Evolutionary conservation across 2,797 vertebrate genomes (phyloP), one percentile per base, ranked within the genome.

Genomic region (Ambastaia sidthimunki): DNA sequence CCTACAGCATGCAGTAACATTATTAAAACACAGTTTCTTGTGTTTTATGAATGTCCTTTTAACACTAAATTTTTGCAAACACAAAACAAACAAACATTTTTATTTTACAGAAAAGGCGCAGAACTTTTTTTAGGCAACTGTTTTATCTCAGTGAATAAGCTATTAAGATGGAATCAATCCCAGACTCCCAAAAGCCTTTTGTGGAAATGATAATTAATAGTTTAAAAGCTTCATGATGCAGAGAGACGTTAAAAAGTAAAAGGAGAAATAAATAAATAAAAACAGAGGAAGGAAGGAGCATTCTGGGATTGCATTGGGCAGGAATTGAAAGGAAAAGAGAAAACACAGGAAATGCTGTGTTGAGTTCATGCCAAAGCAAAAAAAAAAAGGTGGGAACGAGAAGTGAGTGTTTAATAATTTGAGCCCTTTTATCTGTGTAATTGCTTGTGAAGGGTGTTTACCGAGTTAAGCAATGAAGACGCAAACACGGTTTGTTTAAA

Each of bases 131-230:
- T n/a, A 34, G 54, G 31, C 5, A 0, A 71, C 59, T 37, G 62
- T 52, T 91, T 89, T 90, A 89, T 90, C 85, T 88, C 79, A 86
- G 88, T 89, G 91, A 94, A 93, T 87, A 92, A 87, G 83, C 87
- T 89, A 92, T 94, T 93, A 91, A 91, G 91, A 94, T 90, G 76
- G 90, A 93, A 91, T 92, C 89, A 90, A 89, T 91, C 82, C 82
- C 76, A 89, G 80, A 77, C 82, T 92, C 90, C 87, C 88, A 87
- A 87, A 87, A 82, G 87, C 88, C 87, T 88, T 92, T 89, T 87
- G 78, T 47, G 74, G 78, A 88, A 89, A 85, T 21, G 76, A 85
- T 91, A 90, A 92, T 92, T 86, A 89, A 89, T 92, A 90, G 90
- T 90, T 89, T 78, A 92, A 90, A 92, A 87, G 83, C 83, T 90